Evolutionary conservation across 2,888 invertebrate species (phyloP).

Genomic region (Drosophila anomelani): DNA sequence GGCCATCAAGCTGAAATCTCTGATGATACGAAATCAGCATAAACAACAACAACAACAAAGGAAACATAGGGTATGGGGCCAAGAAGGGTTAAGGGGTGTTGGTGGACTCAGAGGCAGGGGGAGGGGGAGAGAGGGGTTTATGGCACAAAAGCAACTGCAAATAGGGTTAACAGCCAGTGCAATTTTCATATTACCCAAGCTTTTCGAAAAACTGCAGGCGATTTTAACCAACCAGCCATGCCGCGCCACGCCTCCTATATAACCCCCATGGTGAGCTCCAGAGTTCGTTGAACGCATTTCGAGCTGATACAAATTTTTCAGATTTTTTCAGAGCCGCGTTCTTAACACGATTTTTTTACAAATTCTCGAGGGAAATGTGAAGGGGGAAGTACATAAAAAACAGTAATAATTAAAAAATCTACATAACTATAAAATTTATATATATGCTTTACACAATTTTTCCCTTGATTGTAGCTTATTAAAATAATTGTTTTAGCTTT

Average conservation of each 20-base stretch:
- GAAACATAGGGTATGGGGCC: conserved; percentile 4
- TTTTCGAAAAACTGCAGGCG: conserved; percentile 48
- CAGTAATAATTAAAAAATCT: too few species aligned
- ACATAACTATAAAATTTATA: background rate
- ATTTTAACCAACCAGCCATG: conserved; percentile 19
- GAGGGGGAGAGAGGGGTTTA: conserved; percentile 39
- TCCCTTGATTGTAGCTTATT: background rate
- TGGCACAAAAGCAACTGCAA: conserved; percentile 77
- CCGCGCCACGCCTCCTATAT: background rate
- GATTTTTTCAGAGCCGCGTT: conserved; percentile 1
- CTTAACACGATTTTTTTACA: conserved; percentile 14
- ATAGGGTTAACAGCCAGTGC: conserved; percentile 79
- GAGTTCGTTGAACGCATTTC: conserved; percentile 74
- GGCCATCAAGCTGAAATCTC: conserved; percentile 72
- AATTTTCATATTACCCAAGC: conserved; percentile 72
- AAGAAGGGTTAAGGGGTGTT: background rate
- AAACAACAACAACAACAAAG: conserved; percentile 65
- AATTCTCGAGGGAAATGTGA: conserved; percentile 1
- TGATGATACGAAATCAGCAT: conserved; percentile 80
- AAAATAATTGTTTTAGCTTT: background rate
- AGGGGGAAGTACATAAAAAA: too few species aligned
- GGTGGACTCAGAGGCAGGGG: background rate
- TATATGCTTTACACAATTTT: background rate
- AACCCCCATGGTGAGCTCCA: background rate
- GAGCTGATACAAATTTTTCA: conserved; percentile 44